A percentile compares a stretch with the other conserved stretches of the same genome.
Evolutionary conservation across 1,140 invertebrate genomes (phyloP).

Genomic region (Drosophila kurseongensis): DNA sequence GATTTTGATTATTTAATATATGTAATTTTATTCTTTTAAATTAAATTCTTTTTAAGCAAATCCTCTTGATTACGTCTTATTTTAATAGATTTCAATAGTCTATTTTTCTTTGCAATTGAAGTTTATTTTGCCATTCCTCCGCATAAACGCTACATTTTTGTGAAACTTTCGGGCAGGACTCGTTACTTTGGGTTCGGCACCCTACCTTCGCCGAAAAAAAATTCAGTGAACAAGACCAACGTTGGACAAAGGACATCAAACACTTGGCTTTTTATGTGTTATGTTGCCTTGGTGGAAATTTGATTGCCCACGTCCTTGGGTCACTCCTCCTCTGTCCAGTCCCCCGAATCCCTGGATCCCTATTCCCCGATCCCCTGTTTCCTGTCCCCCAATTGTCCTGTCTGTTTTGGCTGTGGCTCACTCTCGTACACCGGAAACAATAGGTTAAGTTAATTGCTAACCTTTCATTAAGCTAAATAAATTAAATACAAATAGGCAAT

Average conservation of each 20-base stretch:
- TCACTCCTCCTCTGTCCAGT: not conserved
- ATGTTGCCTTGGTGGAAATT: conserved; percentile 51
- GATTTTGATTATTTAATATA: too few relatives aligned
- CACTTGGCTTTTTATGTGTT: conserved; percentile 52
- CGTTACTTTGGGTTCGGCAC: conserved; percentile 4
- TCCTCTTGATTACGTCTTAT: too few relatives aligned
- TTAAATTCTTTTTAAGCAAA: too few relatives aligned
- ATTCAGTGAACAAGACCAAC: conserved; percentile 3
- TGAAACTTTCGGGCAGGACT: conserved; percentile 13
- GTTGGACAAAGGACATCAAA: conserved; percentile 56
- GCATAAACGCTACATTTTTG: conserved; percentile 19
- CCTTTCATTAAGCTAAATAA: too few relatives aligned
- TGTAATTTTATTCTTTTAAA: too few relatives aligned
- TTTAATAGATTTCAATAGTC: too few relatives aligned
- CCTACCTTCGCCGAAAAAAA: conserved; percentile 3
- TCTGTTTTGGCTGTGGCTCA: not conserved
- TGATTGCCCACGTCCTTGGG: conserved; percentile 43
- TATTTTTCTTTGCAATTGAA: too few relatives aligned
- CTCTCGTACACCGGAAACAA: not conserved
- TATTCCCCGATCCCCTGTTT: not conserved
- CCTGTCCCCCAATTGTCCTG: conserved; percentile 28
- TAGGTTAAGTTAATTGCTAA: too few relatives aligned
- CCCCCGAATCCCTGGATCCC: not conserved
- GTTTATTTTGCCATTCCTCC: not conserved
- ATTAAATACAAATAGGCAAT: too few relatives aligned